Conservation (phyloP, 2,797 vertebrate species). For the Hoplostethus mediterraneus region DNA sequence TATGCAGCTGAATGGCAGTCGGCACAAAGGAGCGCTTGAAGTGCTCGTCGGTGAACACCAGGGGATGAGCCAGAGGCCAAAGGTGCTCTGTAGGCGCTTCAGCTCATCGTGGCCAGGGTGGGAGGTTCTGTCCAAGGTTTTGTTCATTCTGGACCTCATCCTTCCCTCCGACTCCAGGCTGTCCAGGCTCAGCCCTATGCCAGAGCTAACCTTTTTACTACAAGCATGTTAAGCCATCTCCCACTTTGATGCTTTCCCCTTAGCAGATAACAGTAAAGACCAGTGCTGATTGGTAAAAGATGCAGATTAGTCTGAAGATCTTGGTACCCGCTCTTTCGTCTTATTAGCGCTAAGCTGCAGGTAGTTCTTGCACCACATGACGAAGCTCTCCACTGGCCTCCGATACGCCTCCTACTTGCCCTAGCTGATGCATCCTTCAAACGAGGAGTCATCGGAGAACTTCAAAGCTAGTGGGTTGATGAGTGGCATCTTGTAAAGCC, state of each 20-base stretch:
- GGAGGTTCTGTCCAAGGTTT: slow-evolving; percentile 39
- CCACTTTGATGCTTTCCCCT: not conserved
- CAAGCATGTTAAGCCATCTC: not conserved
- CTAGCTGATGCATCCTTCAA: no score
- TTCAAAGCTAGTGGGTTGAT: no score
- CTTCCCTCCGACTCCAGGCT: slow-evolving; percentile 13
- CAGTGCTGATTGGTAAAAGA: no score
- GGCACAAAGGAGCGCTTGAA: slow-evolving; percentile 33
- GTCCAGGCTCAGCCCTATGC: not conserved
- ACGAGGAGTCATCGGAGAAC: no score
- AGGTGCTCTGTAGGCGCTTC: slow-evolving; percentile 26
- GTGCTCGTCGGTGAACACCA: slow-evolving; percentile 18
- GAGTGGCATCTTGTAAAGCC: not conserved
- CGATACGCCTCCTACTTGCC: no score
- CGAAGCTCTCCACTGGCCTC: no score
- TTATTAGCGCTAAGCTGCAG: no score
- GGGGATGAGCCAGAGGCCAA: slow-evolving; percentile 42
- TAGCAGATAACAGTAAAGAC: not conserved
- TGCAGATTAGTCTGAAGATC: no score
- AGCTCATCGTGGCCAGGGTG: not conserved
- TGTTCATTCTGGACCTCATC: slow-evolving; percentile 32
- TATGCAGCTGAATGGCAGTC: slow-evolving; percentile 1
- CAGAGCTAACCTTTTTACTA: slow-evolving; percentile 7
- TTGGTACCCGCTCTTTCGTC: no score
- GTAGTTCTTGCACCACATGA: no score